These are phyloP conservation scores for Notechis scutatus DNA, from an alignment of 2,113 vertebrate species.

Conservation along the genomic window DNA sequence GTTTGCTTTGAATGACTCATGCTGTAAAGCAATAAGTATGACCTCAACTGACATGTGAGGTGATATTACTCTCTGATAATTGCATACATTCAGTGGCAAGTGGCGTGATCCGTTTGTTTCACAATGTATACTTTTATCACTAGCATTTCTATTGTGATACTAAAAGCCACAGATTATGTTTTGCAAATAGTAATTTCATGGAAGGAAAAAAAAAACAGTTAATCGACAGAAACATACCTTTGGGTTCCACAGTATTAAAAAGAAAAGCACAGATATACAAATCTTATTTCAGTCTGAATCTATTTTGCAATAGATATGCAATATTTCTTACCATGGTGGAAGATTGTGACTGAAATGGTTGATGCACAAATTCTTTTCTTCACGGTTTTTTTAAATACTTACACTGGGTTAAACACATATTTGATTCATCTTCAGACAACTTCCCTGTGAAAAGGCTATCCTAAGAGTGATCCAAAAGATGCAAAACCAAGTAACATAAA, in stretches of 20 bases:
- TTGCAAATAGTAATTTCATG: neutral
- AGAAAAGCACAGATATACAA: neutral
- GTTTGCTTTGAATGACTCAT: slow-evolving; percentile 45
- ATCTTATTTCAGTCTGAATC: neutral
- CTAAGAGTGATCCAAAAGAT: neutral
- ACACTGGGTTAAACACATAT: neutral
- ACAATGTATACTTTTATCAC: slow-evolving; percentile 59
- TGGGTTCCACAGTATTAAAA: neutral
- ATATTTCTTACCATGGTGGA: neutral
- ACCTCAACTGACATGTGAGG: slow-evolving; percentile 54
- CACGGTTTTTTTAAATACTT: neutral
- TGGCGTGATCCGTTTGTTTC: slow-evolving; percentile 34
- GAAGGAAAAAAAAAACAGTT: neutral
- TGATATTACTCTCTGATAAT: slow-evolving; percentile 65
- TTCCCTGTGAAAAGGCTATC: neutral
- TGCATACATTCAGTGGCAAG: slow-evolving; percentile 56
- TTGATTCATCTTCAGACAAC: neutral
- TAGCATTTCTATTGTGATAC: slow-evolving; percentile 51
- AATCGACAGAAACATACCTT: neutral
- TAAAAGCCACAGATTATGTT: neutral
- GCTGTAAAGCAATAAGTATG: slow-evolving; percentile 46
- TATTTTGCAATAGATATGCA: neutral
- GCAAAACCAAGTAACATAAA: neutral
- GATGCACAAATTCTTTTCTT: neutral
- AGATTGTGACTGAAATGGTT: neutral